Evolutionary conservation across 2,888 invertebrate species (phyloP), one percentile per base, ranked within the genome.

Genomic region (Lathronympha strigana): DNA sequence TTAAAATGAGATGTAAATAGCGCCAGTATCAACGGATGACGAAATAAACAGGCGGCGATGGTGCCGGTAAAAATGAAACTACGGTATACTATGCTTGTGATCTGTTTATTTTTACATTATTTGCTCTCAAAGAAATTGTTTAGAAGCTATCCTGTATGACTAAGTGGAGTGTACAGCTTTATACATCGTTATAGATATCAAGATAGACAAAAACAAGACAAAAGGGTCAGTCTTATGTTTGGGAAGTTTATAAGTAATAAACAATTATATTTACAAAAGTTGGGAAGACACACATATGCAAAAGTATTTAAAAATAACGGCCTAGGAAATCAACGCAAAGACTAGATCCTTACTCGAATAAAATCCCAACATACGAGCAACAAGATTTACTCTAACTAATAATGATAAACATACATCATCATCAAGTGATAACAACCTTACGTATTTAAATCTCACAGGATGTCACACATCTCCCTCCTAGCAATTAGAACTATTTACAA

Each of bases 221-320:
- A 89, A 91, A 89, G 91, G 92, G 86, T 92, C 92, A 92, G 92
- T 92, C 92, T 92, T 92, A 91, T 92, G 82, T 90, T 91, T 90
- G 92, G 92, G 90, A 91, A 91, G 88, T 86, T 86, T 88, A 88
- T 90, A 90, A 84, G 89, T 88, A 79, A 81, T 72, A 76, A 80
- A 75, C 86, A 88, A 90, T 66, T 66, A 88, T 90, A 90, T 90
- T 86, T 91, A 91, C 90, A 91, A 90, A 89, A 91, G 89, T 85
- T 81, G 81, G 91, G 91, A 92, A 92, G 91, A 90, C 88, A 84
- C 81, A 81, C 75, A 84, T 84, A 82, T 82, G 81, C 78, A 80
- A 82, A 86, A 83, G 78, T 45, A 86, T 78, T 80, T 78, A 80
- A 90, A 82, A 86, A 73, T 71, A 88, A 88, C 69, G 73, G 80